Conservation (phyloP, 1,140 invertebrate genomes). For the Pseudoatta argentina region DNA sequence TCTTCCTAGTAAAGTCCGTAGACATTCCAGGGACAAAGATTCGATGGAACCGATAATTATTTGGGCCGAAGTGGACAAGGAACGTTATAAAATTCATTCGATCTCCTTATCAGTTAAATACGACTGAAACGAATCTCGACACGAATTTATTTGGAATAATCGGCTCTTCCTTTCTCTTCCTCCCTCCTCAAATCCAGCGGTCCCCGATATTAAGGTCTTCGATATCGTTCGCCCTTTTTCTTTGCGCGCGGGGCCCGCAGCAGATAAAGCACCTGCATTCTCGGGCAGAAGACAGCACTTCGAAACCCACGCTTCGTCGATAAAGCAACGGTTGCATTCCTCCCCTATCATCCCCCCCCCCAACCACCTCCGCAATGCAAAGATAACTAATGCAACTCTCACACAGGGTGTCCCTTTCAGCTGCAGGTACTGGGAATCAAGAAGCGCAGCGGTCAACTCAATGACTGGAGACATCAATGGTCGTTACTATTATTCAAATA, state of each 20-base stretch:
- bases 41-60: constrained; percentile 68
- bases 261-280: constrained; percentile 78
- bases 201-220: neutral
- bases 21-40: constrained; percentile 63
- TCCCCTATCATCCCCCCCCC: constrained; percentile 75
- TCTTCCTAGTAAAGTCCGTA: neutral
- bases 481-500: neutral
- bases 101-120: constrained; percentile 68
- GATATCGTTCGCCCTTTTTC: constrained; percentile 64
- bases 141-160: constrained; percentile 75
- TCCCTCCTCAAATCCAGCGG: constrained; percentile 3
- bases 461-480: constrained; percentile 14
- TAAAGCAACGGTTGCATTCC: constrained; percentile 83
- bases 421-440: constrained; percentile 9
- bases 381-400: constrained; percentile 78
- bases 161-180: neutral
- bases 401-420: constrained; percentile 55
- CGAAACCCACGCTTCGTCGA: constrained; percentile 81
- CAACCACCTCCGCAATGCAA: constrained; percentile 63
- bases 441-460: constrained; percentile 13
- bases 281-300: constrained; percentile 76
- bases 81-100: constrained; percentile 67
- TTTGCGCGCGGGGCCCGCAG: constrained; percentile 35
- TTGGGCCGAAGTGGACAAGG: constrained; percentile 28
- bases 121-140: constrained; percentile 71